A percentile compares a stretch with the other conserved stretches of the same genome.
These are phyloP conservation scores for Hippocampus comes DNA, from an alignment of 2,113 vertebrate genomes.

Conservation along the genomic window DNA sequence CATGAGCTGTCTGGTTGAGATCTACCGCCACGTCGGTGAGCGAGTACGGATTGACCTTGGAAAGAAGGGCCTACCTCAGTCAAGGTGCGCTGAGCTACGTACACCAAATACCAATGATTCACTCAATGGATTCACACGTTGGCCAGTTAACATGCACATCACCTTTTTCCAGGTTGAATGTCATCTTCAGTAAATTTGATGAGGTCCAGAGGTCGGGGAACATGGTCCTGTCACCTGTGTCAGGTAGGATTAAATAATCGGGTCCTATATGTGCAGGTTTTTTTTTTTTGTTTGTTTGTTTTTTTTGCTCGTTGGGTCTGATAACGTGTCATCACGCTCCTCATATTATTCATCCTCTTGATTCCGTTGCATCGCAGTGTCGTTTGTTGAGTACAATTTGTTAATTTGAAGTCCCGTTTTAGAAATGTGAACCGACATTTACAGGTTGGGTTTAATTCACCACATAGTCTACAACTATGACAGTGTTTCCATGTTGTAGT, in stretches of 20 bases:
- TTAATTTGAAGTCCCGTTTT: too few relatives aligned
- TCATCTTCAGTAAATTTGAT: slow-evolving; percentile 95
- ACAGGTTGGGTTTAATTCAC: too few relatives aligned
- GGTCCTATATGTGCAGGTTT: not conserved
- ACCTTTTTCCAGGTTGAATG: slow-evolving; percentile 81
- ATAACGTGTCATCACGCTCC: too few relatives aligned
- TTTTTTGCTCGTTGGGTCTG: too few relatives aligned
- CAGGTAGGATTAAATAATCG: slow-evolving; percentile 75
- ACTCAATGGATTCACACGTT: not conserved
- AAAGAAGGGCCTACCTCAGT: slow-evolving; percentile 96
- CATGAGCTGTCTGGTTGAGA: slow-evolving; percentile 94
- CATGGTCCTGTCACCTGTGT: slow-evolving; percentile 85
- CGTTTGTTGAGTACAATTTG: too few relatives aligned
- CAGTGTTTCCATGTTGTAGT: too few relatives aligned
- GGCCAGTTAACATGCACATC: not conserved
- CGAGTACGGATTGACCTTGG: slow-evolving; percentile 92
- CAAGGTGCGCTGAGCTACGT: slow-evolving; percentile 76
- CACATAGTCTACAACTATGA: too few relatives aligned
- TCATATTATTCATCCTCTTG: too few relatives aligned
- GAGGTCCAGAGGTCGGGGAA: slow-evolving; percentile 93
- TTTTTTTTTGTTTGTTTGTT: too few relatives aligned
- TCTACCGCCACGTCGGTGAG: slow-evolving; percentile 96
- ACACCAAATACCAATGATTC: not conserved
- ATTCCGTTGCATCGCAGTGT: too few relatives aligned
- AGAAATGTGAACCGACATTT: too few relatives aligned